A percentile compares a stretch with the other conserved stretches of the same genome.
phyloP scores from a whole-genome alignment of 1,140 invertebrate genomes.

The Cotesia vestalis region DNA sequence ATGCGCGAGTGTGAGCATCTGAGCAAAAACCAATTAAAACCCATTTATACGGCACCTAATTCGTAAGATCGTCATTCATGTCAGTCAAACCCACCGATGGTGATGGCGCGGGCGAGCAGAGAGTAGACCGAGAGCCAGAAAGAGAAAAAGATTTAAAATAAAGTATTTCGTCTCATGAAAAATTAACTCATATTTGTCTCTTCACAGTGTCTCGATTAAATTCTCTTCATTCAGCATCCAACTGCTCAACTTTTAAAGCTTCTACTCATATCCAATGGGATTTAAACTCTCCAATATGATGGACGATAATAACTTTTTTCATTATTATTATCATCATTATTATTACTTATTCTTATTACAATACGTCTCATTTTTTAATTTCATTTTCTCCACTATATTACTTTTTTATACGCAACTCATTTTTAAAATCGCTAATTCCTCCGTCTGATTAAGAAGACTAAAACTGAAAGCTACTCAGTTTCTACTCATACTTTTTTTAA shows the following conservation, averaged over 20 bases:
- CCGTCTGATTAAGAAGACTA: too few species aligned
- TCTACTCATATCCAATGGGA: slow-evolving; percentile 1
- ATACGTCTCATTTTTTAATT: too few species aligned
- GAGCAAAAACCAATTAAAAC: slow-evolving; percentile 58
- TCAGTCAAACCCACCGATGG: slow-evolving; percentile 33
- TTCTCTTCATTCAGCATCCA: slow-evolving; percentile 55
- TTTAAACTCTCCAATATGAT: slow-evolving; percentile 34
- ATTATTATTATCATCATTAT: not conserved
- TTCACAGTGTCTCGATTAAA: slow-evolving; percentile 56
- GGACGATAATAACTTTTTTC: slow-evolving; percentile 38
- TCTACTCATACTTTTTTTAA: too few species aligned
- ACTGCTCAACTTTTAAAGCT: slow-evolving; percentile 54
- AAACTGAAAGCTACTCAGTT: too few species aligned
- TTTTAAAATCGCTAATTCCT: too few species aligned
- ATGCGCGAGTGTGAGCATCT: slow-evolving; percentile 12
- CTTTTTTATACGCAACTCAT: too few species aligned
- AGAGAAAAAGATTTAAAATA: slow-evolving; percentile 3
- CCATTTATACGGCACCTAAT: slow-evolving; percentile 60
- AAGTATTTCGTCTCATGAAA: slow-evolving; percentile 53
- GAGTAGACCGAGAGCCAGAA: not conserved
- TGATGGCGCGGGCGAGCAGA: not conserved
- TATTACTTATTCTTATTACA: not conserved
- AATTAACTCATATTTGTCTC: slow-evolving; percentile 66
- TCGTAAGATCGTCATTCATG: slow-evolving; percentile 58
- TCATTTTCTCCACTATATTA: too few species aligned